These are phyloP conservation scores for Parauchenoglanis punctatus DNA, from an alignment of 2,797 vertebrate species.

Conservation along the genomic window DNA sequence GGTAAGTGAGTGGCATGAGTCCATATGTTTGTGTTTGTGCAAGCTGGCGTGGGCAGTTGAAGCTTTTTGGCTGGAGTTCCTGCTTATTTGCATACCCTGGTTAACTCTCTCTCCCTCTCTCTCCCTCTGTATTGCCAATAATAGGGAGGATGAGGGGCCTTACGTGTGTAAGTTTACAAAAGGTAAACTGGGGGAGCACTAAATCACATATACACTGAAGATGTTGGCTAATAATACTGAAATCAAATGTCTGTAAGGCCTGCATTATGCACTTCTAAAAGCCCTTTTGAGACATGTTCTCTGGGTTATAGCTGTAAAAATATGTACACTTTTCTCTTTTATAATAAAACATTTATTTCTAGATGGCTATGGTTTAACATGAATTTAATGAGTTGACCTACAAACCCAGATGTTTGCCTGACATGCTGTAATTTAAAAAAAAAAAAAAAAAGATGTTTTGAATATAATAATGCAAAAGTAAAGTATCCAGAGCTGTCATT, in stretches of 20 bases:
- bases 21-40: constrained; percentile 23
- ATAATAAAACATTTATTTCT: no score
- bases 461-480: neutral
- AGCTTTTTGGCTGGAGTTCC: constrained; percentile 1
- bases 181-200: neutral
- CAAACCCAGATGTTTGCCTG: neutral
- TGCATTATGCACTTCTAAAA: neutral
- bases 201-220: neutral
- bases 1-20: constrained; percentile 16
- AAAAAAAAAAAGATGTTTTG: neutral
- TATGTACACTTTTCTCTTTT: neutral
- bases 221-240: neutral
- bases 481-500: neutral
- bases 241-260: neutral
- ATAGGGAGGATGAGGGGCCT: neutral
- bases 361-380: neutral
- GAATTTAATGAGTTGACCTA: neutral
- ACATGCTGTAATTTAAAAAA: neutral
- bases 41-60: constrained; percentile 1
- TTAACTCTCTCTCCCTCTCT: constrained; percentile 16
- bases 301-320: neutral
- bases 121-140: constrained; percentile 13
- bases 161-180: neutral
- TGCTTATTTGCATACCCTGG: constrained; percentile 13
- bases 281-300: neutral